A percentile compares a stretch with the other conserved stretches of the same genome.
Evolutionary conservation across 2,113 vertebrate species (phyloP).

Genomic region (Falco punctatus): DNA sequence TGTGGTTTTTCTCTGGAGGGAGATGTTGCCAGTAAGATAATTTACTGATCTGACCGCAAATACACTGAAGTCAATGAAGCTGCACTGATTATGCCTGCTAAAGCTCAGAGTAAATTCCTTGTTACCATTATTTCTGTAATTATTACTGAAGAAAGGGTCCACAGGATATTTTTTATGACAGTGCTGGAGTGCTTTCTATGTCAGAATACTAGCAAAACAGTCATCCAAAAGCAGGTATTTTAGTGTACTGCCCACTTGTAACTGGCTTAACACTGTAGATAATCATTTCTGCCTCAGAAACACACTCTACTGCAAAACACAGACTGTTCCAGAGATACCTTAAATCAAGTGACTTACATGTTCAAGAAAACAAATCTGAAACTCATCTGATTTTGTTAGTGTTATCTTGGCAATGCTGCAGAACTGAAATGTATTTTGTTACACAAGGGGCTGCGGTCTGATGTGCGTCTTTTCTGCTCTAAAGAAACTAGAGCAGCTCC

Average conservation of each 20-base stretch:
- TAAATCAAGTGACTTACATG: neutral
- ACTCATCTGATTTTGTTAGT: neutral
- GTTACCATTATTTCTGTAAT: neutral
- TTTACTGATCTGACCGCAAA: neutral
- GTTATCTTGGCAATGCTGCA: neutral
- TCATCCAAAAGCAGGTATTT: neutral
- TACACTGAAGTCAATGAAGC: neutral
- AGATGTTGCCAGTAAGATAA: neutral
- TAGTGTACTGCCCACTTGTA: neutral
- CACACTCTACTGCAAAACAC: neutral
- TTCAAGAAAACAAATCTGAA: neutral
- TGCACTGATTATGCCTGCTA: neutral
- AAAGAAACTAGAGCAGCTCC: constrained; percentile 20
- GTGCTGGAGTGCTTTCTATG: neutral
- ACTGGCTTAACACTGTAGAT: neutral
- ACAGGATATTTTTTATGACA: neutral
- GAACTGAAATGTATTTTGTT: neutral
- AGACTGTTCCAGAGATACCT: neutral
- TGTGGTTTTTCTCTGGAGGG: neutral
- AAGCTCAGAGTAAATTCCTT: neutral
- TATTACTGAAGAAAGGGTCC: neutral
- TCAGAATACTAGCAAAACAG: neutral
- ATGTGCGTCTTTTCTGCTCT: constrained; percentile 36
- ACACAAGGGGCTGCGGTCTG: neutral
- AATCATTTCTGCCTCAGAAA: neutral